Conservation (phyloP, 53 echinoderm and acorn worm genomes). For the Pentamera pediparva region DNA sequence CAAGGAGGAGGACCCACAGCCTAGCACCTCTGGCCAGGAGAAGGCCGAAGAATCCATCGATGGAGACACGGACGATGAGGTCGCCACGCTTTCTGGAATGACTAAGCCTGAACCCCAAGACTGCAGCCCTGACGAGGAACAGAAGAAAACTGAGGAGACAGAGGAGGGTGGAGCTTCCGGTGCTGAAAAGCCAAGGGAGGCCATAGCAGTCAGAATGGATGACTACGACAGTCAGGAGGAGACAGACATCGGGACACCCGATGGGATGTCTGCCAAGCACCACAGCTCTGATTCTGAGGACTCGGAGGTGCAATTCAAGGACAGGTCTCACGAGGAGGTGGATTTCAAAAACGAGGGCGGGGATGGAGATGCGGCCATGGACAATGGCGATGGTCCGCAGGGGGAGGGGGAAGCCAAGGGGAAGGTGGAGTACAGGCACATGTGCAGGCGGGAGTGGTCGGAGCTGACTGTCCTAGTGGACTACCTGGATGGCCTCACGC, state of each 20-base stretch:
- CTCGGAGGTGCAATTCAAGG: slow-evolving; percentile 16
- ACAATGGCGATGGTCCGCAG: background rate
- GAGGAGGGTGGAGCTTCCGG: background rate
- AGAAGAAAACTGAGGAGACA: slow-evolving; percentile 13
- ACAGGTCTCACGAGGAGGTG: slow-evolving; percentile 6
- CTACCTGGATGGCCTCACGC: slow-evolving; percentile 64
- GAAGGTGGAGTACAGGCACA: slow-evolving; percentile 33
- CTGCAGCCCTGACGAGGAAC: background rate
- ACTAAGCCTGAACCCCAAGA: background rate
- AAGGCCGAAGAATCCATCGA: slow-evolving; percentile 5
- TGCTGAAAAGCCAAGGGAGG: background rate
- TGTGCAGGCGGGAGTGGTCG: slow-evolving; percentile 68
- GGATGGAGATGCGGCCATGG: background rate
- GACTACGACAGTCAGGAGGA: slow-evolving; percentile 28
- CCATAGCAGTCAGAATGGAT: background rate
- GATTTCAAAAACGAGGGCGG: background rate
- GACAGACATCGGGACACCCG: slow-evolving; percentile 38
- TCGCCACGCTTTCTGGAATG: slow-evolving; percentile 22
- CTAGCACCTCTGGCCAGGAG: background rate
- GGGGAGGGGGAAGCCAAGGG: slow-evolving; percentile 35
- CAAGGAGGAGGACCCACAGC: slow-evolving; percentile 18
- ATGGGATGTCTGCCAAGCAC: slow-evolving; percentile 36
- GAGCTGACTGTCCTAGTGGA: slow-evolving; percentile 57
- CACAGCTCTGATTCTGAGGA: slow-evolving; percentile 31
- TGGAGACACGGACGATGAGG: slow-evolving; percentile 26